phyloP scores from a whole-genome alignment of 2,888 invertebrate genomes.

The Drosophila helvetica region DNA sequence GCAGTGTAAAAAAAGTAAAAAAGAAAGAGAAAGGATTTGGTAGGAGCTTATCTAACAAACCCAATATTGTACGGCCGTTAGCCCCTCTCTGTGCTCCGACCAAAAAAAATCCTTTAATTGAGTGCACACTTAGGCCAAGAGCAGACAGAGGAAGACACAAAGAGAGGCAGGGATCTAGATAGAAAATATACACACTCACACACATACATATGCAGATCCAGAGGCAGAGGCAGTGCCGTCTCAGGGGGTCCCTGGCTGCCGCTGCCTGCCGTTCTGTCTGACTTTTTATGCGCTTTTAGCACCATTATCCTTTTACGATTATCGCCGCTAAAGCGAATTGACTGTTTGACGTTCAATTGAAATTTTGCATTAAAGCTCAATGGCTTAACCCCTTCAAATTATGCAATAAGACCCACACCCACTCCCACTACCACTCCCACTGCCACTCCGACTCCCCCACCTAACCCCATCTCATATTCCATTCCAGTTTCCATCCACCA shows the following conservation, averaged over 20 bases:
- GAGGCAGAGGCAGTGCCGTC: not conserved
- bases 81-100: constrained; percentile 36
- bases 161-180: not conserved
- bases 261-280: constrained; percentile 36
- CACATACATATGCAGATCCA: not conserved
- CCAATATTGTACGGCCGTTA: constrained; percentile 49
- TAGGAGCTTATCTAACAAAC: constrained; percentile 55
- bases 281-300: constrained; percentile 79
- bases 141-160: constrained; percentile 27
- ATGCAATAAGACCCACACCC: constrained; percentile 60
- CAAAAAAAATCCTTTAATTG: constrained; percentile 74
- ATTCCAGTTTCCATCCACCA: constrained; percentile 7
- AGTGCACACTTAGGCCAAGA: constrained; percentile 72
- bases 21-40: not conserved
- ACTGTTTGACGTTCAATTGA: constrained; percentile 81
- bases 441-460: not conserved
- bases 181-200: constrained; percentile 1
- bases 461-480: not conserved
- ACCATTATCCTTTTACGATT: constrained; percentile 80
- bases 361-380: constrained; percentile 79
- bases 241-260: constrained; percentile 8
- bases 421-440: not conserved
- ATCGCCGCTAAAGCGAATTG: constrained; percentile 79
- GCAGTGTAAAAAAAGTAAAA: not conserved
- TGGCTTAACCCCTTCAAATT: constrained; percentile 79